A percentile compares a stretch with the other conserved stretches of the same genome.
These are phyloP conservation scores for Eurystomus gularis DNA, from an alignment of 2,113 vertebrate species.

Conservation along the genomic window DNA sequence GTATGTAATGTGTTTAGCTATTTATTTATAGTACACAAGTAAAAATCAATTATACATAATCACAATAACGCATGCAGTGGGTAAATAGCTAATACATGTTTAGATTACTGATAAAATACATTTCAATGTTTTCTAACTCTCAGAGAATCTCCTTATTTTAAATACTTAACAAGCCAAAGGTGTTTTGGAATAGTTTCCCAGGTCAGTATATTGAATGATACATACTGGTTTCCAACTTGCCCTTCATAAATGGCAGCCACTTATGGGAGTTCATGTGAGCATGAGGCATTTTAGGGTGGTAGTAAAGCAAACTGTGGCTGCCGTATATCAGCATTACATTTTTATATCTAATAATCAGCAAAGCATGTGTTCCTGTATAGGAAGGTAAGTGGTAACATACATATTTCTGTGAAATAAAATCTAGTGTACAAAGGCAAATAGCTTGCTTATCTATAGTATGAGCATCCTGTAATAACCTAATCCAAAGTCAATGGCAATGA, in stretches of 20 bases:
- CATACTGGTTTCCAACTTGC: not conserved
- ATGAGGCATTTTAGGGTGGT: not conserved
- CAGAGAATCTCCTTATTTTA: not conserved
- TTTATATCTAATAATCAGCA: constrained; percentile 1
- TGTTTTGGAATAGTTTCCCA: constrained; percentile 4
- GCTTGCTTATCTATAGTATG: not conserved
- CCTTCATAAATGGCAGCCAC: constrained; percentile 31
- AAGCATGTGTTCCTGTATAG: not conserved
- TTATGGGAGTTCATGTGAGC: not conserved
- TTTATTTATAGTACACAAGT: not conserved
- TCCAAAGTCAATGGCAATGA: not conserved
- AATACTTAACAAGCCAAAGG: not conserved
- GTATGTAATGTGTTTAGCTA: not conserved
- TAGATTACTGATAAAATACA: not conserved
- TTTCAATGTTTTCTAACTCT: not conserved
- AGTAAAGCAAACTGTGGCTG: constrained; percentile 22
- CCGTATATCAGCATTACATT: not conserved
- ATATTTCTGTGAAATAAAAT: not conserved
- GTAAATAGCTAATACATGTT: not conserved
- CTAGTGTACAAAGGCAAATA: not conserved
- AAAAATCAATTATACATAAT: not conserved
- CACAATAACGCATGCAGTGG: not conserved
- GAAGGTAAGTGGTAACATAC: not conserved
- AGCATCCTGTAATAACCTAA: not conserved
- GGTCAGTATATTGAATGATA: not conserved